phyloP scores from a whole-genome alignment of 2,888 invertebrate genomes.

The Diaprepes abbreviatus region DNA sequence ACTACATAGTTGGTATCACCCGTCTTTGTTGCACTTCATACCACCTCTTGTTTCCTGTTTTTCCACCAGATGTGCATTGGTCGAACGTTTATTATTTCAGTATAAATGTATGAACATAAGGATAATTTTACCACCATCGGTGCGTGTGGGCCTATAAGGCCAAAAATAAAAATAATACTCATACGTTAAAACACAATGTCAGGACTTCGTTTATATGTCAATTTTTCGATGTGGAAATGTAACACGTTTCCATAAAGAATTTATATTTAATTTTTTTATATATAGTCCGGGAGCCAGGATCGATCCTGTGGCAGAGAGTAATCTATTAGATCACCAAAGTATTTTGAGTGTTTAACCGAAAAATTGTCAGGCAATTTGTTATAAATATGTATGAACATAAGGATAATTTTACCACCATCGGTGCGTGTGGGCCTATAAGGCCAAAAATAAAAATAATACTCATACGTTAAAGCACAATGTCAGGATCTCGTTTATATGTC shows the following conservation, averaged over 20 bases:
- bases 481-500: background rate
- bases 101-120: conserved; percentile 26
- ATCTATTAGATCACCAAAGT: no score
- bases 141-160: conserved; percentile 25
- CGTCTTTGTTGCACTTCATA: conserved; percentile 14
- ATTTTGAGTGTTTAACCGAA: no score
- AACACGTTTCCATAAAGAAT: no score
- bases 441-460: conserved; percentile 21
- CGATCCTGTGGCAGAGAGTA: no score
- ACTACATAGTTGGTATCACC: background rate
- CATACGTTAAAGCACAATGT: conserved; percentile 1
- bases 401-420: conserved; percentile 27
- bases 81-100: conserved; percentile 30
- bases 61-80: conserved; percentile 24
- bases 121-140: conserved; percentile 27
- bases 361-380: no score
- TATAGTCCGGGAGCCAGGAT: no score
- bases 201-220: background rate
- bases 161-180: conserved; percentile 19
- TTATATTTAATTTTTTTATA: no score
- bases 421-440: conserved; percentile 24
- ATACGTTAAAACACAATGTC: conserved; percentile 3
- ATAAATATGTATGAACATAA: conserved; percentile 28
- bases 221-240: no score
- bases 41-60: conserved; percentile 30